Conservation (phyloP, 2,113 vertebrate species). For the Clinocottus analis region DNA sequence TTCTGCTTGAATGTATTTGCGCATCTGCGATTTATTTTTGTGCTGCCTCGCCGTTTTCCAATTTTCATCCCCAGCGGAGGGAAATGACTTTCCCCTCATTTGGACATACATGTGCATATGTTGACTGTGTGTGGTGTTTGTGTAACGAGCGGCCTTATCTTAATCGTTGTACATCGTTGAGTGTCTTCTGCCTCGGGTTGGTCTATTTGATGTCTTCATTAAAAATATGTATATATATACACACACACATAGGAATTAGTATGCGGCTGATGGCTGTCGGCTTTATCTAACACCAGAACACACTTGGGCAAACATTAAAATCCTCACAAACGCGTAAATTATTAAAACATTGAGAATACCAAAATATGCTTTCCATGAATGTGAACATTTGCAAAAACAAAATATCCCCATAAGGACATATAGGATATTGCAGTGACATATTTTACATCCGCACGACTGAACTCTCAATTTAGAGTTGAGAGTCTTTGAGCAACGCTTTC, state of each 20-base stretch:
- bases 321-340: neutral
- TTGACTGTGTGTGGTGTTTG: neutral
- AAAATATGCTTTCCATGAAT: neutral
- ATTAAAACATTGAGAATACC: neutral
- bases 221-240: too few species aligned
- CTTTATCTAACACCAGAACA: conserved; percentile 17
- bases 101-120: conserved; percentile 13
- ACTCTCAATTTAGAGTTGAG: neutral
- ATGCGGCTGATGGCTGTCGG: neutral
- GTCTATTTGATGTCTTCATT: conserved; percentile 7
- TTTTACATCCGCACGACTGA: conserved; percentile 7
- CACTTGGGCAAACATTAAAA: neutral
- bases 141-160: neutral
- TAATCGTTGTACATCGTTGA: neutral
- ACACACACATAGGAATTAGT: neutral
- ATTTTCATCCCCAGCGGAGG: conserved; percentile 18
- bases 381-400: neutral
- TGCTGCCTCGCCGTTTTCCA: conserved; percentile 48
- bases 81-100: conserved; percentile 43
- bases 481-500: neutral
- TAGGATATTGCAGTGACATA: neutral
- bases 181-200: neutral
- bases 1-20: conserved; percentile 73
- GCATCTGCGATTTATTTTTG: conserved; percentile 74
- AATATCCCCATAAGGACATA: neutral